Base-by-base conservation (phyloP, 1,140 invertebrate species). In the Drosophila kepulauana region DNA sequence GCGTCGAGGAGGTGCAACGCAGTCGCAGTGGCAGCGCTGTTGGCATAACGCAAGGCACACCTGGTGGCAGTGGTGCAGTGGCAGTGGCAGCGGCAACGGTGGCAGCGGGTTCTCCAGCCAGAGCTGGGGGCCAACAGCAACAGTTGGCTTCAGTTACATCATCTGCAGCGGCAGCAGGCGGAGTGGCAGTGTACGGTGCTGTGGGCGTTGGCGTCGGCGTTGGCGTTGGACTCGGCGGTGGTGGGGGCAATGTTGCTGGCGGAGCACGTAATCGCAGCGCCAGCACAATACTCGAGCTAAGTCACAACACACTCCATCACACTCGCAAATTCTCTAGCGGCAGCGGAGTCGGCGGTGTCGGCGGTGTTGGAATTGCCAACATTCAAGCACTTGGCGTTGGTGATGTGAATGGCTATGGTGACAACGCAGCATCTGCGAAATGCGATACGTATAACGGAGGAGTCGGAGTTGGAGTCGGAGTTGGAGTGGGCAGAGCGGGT, bases 11-110 rank as follows among this genome's bases (percentile, higher is more conserved):
- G 91, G 81, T 89, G 91, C 80, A 91, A 87, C 91, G 79, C 68
- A 69, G 84, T 81, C 85, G 89, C 81, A 91, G 89, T 91, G 89
- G 89, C 90, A 91, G 89, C 89, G 85, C 89, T 70, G 80, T 89
- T 65, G 89, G 84, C 75, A 85, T 91, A 88, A 66, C 75, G 66
- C 70, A 70, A 65, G 62, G 80, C 59, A 25, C 33, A 33, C 20
- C 20, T 25, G 75, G 79, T 66, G 80, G 68, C 15, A 48, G 48
- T 73, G 78, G 58, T 63, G 82, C 59, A 52, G 67, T 54, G 59
- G 61, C 51, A 68, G 59, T 35, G 56, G 33, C 65, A 67, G 35
- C 58, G 7, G 16, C 54, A 68, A 65, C 67, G 73, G 82, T 79
- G 79, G 82, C 82, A 86, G 66, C 78, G 65, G 85, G 85, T 75